Conservation (phyloP, 1,140 invertebrate species). For the Maniola jurtina region DNA sequence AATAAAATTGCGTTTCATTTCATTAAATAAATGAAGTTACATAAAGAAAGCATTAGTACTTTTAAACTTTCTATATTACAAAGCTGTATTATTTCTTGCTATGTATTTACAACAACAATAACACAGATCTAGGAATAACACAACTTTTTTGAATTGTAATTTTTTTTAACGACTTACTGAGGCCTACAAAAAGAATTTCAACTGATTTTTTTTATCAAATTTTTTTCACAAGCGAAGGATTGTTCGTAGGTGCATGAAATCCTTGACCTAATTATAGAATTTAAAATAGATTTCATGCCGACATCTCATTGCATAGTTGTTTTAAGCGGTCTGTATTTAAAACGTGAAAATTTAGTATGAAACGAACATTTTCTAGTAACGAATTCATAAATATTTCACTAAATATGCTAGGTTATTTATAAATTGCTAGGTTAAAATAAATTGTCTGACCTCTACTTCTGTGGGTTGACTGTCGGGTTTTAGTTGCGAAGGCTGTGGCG, state of each 20-base stretch:
- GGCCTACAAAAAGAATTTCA: background rate
- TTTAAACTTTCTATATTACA: background rate
- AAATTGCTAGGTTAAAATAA: conserved; percentile 1
- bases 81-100: background rate
- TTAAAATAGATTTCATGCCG: conserved; percentile 63
- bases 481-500: conserved; percentile 47
- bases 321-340: conserved; percentile 16
- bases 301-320: conserved; percentile 50
- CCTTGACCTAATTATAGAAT: conserved; percentile 70
- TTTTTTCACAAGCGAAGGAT: conserved; percentile 11
- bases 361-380: background rate
- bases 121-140: no score
- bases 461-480: conserved; percentile 62
- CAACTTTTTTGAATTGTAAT: no score
- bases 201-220: background rate
- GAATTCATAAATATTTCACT: no score
- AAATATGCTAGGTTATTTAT: background rate
- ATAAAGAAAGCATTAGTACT: background rate
- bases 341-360: conserved; percentile 5
- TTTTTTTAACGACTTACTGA: background rate
- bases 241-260: conserved; percentile 32
- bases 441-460: conserved; percentile 73
- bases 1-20: conserved; percentile 32
- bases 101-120: no score
- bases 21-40: conserved; percentile 9